Evolutionary conservation across 2,888 invertebrate species (phyloP).

Genomic region (Luperina testacea): DNA sequence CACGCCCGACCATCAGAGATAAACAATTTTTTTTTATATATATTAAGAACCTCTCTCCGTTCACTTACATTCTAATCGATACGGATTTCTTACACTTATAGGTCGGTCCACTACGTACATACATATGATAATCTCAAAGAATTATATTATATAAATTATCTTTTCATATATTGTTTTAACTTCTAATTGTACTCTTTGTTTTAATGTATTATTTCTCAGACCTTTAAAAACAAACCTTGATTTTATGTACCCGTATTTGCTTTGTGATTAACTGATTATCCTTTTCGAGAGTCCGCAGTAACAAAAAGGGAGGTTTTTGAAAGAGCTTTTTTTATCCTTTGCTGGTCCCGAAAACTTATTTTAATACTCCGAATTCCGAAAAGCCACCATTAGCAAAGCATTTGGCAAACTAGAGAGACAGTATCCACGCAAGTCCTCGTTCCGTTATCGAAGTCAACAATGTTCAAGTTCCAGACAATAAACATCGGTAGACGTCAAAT

Average conservation of each 20-base stretch:
- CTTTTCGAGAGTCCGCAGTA: constrained; percentile 35
- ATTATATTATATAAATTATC: no score
- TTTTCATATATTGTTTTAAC: not conserved
- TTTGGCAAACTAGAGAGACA: not conserved
- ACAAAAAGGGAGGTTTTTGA: constrained; percentile 37
- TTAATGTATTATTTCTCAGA: constrained; percentile 40
- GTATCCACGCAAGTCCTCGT: no score
- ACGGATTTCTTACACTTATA: constrained; percentile 25
- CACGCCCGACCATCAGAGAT: constrained; percentile 22
- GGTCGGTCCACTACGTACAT: constrained; percentile 15
- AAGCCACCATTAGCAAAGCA: not conserved
- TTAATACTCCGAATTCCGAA: not conserved
- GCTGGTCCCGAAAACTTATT: not conserved
- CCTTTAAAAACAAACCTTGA: constrained; percentile 42
- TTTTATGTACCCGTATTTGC: constrained; percentile 38
- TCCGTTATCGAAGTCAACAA: not conserved
- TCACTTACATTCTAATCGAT: constrained; percentile 50
- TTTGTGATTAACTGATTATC: constrained; percentile 48
- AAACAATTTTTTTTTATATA: constrained; percentile 8
- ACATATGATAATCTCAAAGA: constrained; percentile 10
- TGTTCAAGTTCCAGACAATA: not conserved
- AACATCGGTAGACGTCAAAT: not conserved
- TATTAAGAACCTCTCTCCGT: constrained; percentile 24
- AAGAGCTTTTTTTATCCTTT: not conserved
- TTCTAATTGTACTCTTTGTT: constrained; percentile 26